Evolutionary conservation across 2,888 invertebrate species (phyloP).

Genomic region (Troides helena): DNA sequence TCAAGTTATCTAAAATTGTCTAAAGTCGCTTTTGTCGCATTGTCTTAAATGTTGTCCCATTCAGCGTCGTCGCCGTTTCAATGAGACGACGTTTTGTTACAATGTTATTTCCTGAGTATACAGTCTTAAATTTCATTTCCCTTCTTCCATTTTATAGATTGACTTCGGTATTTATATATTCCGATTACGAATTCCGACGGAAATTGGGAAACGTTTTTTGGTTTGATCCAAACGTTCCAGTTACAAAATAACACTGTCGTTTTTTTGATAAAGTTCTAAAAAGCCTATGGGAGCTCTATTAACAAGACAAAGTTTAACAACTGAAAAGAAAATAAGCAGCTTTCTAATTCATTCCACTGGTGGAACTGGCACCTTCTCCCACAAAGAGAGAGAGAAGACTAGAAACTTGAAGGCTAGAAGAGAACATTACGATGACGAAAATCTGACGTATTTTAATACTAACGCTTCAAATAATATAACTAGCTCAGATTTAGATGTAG

Average conservation of each 20-base stretch:
- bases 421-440: too few relatives aligned
- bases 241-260: background rate
- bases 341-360: too few relatives aligned
- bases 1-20: constrained; percentile 35
- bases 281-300: too few relatives aligned
- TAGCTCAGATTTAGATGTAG: too few relatives aligned
- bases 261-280: background rate
- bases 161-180: constrained; percentile 23
- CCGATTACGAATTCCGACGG: constrained; percentile 7
- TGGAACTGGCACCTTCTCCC: too few relatives aligned
- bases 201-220: constrained; percentile 11
- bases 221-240: background rate
- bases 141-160: constrained; percentile 25
- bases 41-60: constrained; percentile 48
- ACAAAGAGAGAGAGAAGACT: too few relatives aligned
- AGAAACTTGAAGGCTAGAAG: too few relatives aligned
- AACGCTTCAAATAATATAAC: too few relatives aligned
- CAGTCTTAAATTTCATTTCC: constrained; percentile 30
- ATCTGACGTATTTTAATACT: too few relatives aligned
- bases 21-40: constrained; percentile 41
- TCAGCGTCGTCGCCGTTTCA: constrained; percentile 43
- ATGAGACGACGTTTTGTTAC: constrained; percentile 43
- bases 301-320: too few relatives aligned
- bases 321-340: too few relatives aligned
- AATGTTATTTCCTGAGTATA: constrained; percentile 34